Conservation (phyloP, 2,797 vertebrate species). For the Coluber constrictor region DNA sequence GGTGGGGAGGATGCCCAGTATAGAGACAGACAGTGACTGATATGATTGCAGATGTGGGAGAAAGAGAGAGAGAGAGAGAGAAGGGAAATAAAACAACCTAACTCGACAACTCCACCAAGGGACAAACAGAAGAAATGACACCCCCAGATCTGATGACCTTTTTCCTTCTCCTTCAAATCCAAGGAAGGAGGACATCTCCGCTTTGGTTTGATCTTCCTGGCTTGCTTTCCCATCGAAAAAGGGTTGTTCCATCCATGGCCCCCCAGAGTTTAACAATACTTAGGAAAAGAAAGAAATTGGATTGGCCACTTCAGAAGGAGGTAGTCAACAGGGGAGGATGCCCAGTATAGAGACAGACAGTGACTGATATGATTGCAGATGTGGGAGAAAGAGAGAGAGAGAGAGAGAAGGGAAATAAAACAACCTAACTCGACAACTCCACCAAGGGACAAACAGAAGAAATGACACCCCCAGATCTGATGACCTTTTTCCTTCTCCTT, state of each 20-base stretch:
- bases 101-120: slow-evolving; percentile 82
- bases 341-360: too few relatives aligned
- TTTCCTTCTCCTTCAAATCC: slow-evolving; percentile 28
- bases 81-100: slow-evolving; percentile 50
- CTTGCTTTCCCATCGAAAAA: neutral
- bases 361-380: too few relatives aligned
- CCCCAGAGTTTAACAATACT: neutral
- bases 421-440: too few relatives aligned
- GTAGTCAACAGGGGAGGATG: neutral
- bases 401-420: too few relatives aligned
- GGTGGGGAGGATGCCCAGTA: slow-evolving; percentile 32
- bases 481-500: too few relatives aligned
- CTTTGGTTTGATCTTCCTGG: neutral
- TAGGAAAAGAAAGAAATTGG: neutral
- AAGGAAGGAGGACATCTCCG: slow-evolving; percentile 3
- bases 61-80: too few relatives aligned
- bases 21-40: slow-evolving; percentile 36
- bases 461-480: too few relatives aligned
- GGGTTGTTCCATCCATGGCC: neutral
- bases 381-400: too few relatives aligned
- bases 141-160: slow-evolving; percentile 64
- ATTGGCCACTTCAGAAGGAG: neutral
- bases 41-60: slow-evolving; percentile 29
- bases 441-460: too few relatives aligned
- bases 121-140: slow-evolving; percentile 72